Evolutionary conservation across 2,113 vertebrate genomes (phyloP), one percentile per base, ranked within the genome.

Genomic region (Bubo bubo): DNA sequence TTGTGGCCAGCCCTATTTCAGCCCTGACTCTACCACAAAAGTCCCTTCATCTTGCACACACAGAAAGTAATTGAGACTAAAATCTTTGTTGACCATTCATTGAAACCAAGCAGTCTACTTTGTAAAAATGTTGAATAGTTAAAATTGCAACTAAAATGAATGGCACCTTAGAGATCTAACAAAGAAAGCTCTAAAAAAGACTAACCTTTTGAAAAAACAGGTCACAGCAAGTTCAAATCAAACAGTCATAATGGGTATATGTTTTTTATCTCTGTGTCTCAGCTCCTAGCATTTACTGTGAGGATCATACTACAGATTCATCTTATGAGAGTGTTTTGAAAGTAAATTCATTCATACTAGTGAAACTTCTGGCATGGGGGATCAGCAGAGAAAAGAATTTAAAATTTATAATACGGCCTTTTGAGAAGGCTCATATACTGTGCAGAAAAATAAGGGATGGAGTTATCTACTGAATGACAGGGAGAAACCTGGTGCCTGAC

Each of bases 321-420:
- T 91, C 86, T 87, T 80, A 64, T 84, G 87, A 74, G 66, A 52
- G 22, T 56, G 79, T 84, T 96, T 75, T 35, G 90, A 82, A 92
- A 82, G 63, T 35, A 88, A 82, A 93, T 88, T 93, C 49, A 58
- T 93, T 84, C 86, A 53, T 47, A 43, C 8, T 9, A 41, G 74
- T 22, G n/a, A 72, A 88, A 80, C 52, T 76, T 76, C 52, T 84
- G 82, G 73, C 35, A 7, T 28, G 20, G 19, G 43, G 90, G 9
- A 80, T 15, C 62, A 68, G 30, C 68, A 90, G 68, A 66, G 63
- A 34, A 76, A 80, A 63, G 30, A 22, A 66, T 76, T 30, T 56
- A 41, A 19, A 49, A 55, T 80, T 35, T 56, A 56, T 60, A 74
- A 41, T 8, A 9, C 28, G 62, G 62, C n/a, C 50, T 92, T 90